Percentiles rank a stretch among this genome's conserved stretches.
These are phyloP conservation scores for Urocynchramus pylzowi DNA, from an alignment of 2,113 vertebrate genomes.

Conservation along the genomic window DNA sequence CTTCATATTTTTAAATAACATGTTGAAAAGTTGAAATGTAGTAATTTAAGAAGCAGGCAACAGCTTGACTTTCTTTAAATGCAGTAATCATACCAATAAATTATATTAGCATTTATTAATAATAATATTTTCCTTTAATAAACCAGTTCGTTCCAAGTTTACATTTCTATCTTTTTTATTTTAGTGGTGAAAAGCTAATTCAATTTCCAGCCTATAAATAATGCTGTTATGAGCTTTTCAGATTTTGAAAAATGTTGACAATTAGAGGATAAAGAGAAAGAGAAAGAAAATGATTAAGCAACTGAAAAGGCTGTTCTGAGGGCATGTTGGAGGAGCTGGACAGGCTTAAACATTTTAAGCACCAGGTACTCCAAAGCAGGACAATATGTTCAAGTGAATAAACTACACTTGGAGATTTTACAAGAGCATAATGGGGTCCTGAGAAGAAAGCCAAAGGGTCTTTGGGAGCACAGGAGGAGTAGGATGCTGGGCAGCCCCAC, in stretches of 20 bases:
- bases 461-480: neutral
- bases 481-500: neutral
- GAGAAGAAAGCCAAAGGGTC: neutral
- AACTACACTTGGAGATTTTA: neutral
- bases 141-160: neutral
- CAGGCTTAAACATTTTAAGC: neutral
- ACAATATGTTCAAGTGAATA: neutral
- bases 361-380: neutral
- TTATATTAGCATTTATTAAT: neutral
- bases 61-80: neutral
- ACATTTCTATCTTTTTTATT: neutral
- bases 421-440: neutral
- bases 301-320: neutral
- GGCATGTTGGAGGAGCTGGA: neutral
- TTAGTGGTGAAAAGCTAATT: neutral
- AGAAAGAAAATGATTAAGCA: neutral
- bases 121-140: neutral
- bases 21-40: neutral
- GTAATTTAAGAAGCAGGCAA: neutral
- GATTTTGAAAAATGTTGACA: neutral
- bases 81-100: neutral
- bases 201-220: constrained; percentile 17
- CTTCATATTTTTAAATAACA: neutral
- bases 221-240: accelerated
- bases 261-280: neutral